Evolutionary conservation across 37 sponge, comb jelly and placozoan genomes (phyloP), one percentile per base, ranked within the genome.

Genomic region (Hexactinellida sp.): DNA sequence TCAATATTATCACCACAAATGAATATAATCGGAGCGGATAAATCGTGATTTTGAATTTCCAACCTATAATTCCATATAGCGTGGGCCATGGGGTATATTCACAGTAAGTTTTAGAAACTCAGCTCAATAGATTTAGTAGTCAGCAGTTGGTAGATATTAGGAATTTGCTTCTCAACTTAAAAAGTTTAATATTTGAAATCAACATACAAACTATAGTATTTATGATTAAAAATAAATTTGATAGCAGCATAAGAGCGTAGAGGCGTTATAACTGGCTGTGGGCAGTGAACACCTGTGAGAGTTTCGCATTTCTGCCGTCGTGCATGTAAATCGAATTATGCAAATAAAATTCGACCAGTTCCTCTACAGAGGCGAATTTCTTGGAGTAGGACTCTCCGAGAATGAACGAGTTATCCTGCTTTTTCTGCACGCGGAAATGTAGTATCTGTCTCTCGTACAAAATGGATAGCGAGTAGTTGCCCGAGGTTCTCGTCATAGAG

Each of bases 301-400:
- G 76, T 63, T 63, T 63, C 19, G 76, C 76, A 23, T 63, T 63
- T n/a, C 76, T 63, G 13, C 76, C 76, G 76, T 63, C 76, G 34
- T 63, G 76, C 76, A 63, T 63, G 76, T n/a, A 63, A 7, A 63
- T 63, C 3, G 76, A 10, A 63, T 63, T 63, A n/a, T 63, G 21
- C 30, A 63, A 63, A 63, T 63, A 63, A n/a, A 21, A 63, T 10
- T 63, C 76, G 3, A 63, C 30, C 30, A 63, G 34, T n/a, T 63
- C 76, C 13, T 63, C 76, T 25, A 63, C 76, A 3, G 76, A 63
- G 13, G 28, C 13, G 76, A 63, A 63, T 63, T 23, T 23, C 13
- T 63, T 63, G 3, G 76, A 63, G 76, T 21, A 21, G 34, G 76
- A 63, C 34, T 63, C 76, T 32, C 76, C 76, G 3, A 63, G 76